Base-by-base conservation (phyloP, 2,113 vertebrate genomes). In the Hippolais icterina region DNA sequence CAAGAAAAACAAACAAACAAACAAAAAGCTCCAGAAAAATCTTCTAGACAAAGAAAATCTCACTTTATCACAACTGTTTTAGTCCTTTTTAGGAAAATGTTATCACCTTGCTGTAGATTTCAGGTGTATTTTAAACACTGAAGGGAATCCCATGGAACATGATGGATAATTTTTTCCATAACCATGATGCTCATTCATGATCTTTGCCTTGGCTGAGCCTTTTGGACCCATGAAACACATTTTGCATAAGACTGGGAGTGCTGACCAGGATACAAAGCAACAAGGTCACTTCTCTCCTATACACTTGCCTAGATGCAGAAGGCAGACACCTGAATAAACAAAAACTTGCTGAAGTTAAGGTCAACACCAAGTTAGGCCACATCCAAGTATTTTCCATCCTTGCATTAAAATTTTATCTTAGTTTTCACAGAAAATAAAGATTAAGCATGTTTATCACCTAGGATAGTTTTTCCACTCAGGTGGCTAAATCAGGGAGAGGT, bases 261-360 rank as follows among this genome's bases (percentile, higher is more conserved):
- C 15, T 71, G 56, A 56, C 13, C 22, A 65, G 70, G n/a, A 54
- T 54, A 53, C 15, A 76, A 81, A 69, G 42, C 23, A 90, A 42
- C 29, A 86, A 69, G 54, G 79, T 69, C 46, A 42, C 31, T 65
- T 25, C 57, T 90, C 19, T 60, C 49, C 15, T 35, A 15, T 18
- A 65, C 12, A 53, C 25, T 20, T 49, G 5, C 28, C 35, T 18
- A 70, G 28, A 60, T 17, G 25, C 14, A 80, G 61, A 69, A 68
- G 20, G 20, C 22, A 82, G 80, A 88, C 53, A 86, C 24, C 9
- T 44, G 75, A 85, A 53, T 66, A 70, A n/a, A 23, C 39, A 83
- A 83, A 92, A 90, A 42, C 7, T 49, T 85, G 41, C 29, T 61
- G 46, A 76, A 90, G 53, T 79, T 87, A 85, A 68, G 44, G 49